These are phyloP conservation scores for Seriola quinqueradiata DNA, from an alignment of 2,113 vertebrate genomes.

Conservation along the genomic window DNA sequence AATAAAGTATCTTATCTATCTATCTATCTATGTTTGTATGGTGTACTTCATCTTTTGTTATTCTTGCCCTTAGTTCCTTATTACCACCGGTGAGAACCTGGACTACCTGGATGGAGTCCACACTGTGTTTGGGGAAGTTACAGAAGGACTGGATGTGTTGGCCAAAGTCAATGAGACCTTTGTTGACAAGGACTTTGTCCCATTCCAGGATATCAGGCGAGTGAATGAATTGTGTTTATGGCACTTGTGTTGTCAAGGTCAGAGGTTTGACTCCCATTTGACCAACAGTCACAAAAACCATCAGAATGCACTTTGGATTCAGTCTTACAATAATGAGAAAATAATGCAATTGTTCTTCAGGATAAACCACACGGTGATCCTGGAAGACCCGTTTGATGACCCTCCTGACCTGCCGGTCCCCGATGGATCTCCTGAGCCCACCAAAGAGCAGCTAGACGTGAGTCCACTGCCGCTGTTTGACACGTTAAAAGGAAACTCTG, in stretches of 20 bases:
- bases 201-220: constrained; percentile 97
- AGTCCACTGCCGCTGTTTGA: constrained; percentile 73
- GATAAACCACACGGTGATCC: constrained; percentile 97
- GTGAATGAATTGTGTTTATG: neutral
- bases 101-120: constrained; percentile 97
- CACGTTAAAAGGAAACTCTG: neutral
- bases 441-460: constrained; percentile 94
- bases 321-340: neutral
- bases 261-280: neutral
- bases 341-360: constrained; percentile 71
- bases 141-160: constrained; percentile 95
- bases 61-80: constrained; percentile 90
- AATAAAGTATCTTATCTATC: too few species aligned
- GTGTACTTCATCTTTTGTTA: neutral
- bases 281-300: neutral
- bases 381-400: constrained; percentile 97
- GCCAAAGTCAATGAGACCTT: constrained; percentile 95
- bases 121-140: constrained; percentile 97
- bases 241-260: neutral
- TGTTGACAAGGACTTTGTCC: constrained; percentile 95
- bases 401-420: constrained; percentile 91
- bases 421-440: constrained; percentile 95
- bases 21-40: neutral
- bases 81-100: constrained; percentile 93
- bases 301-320: neutral